Evolutionary conservation across 2,888 invertebrate species (phyloP).

Genomic region (Muscina levida): DNA sequence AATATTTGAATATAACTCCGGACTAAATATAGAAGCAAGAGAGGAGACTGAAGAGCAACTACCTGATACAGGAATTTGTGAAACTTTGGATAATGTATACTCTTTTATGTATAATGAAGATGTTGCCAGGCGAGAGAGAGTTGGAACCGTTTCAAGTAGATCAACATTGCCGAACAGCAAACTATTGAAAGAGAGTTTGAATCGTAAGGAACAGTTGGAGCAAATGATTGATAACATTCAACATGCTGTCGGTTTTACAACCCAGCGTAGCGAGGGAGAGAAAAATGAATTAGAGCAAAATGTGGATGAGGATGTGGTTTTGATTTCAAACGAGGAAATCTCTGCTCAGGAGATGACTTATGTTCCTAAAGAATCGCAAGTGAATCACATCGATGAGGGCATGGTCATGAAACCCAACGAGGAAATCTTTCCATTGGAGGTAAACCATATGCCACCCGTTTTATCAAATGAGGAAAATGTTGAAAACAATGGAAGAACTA

Average conservation of each 20-base stretch:
- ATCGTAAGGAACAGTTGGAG: not conserved
- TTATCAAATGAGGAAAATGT: too few relatives aligned
- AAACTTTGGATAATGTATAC: conserved; percentile 1
- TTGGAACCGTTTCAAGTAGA: not conserved
- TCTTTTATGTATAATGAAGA: not conserved
- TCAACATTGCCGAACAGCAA: not conserved
- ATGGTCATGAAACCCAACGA: too few relatives aligned
- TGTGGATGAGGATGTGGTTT: conserved; percentile 23
- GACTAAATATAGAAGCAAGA: not conserved
- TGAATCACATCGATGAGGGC: too few relatives aligned
- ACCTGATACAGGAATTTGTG: not conserved
- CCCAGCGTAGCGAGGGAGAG: conserved; percentile 42
- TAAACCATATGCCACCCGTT: too few relatives aligned
- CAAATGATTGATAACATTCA: too few relatives aligned
- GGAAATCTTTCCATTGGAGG: too few relatives aligned
- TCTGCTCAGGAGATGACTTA: too few relatives aligned
- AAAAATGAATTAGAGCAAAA: conserved; percentile 55
- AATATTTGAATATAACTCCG: conserved; percentile 52
- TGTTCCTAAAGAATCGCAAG: too few relatives aligned
- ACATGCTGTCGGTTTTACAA: not conserved
- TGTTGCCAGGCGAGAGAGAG: not conserved
- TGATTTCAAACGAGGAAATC: not conserved
- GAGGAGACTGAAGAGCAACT: conserved; percentile 24
- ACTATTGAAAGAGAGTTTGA: not conserved
- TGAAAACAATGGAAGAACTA: too few relatives aligned